phyloP scores from a whole-genome alignment of 53 echinoderm and acorn worm species.

The Paracentrotus lividus region DNA sequence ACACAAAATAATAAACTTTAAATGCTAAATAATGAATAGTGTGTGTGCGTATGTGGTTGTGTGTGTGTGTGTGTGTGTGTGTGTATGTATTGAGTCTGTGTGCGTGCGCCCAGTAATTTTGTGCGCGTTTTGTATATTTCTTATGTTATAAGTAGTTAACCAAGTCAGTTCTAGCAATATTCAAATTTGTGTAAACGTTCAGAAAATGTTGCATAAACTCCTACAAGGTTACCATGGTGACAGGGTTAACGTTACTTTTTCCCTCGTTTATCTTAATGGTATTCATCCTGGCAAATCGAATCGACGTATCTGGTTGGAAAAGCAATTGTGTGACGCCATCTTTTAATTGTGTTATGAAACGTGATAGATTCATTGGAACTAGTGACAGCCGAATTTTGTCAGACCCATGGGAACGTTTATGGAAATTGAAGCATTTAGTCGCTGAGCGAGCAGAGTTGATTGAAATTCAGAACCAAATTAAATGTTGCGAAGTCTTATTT shows the following conservation, averaged over 20 bases:
- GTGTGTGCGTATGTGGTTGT: too few species aligned
- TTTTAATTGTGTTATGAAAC: constrained; percentile 14
- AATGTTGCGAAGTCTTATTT: constrained; percentile 22
- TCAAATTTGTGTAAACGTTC: too few species aligned
- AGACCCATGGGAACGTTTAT: constrained; percentile 23
- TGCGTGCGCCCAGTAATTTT: too few species aligned
- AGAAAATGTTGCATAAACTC: neutral
- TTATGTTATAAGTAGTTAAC: too few species aligned
- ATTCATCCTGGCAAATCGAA: neutral
- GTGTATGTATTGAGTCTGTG: too few species aligned
- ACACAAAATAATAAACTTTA: too few species aligned
- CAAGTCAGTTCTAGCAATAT: too few species aligned
- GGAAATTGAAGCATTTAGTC: constrained; percentile 24
- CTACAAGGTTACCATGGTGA: neutral
- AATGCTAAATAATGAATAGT: too few species aligned
- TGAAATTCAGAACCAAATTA: constrained; percentile 29
- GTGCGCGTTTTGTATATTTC: too few species aligned
- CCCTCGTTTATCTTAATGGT: neutral
- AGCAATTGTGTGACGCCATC: neutral
- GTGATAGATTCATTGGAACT: constrained; percentile 12
- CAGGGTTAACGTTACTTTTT: neutral
- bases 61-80: too few species aligned
- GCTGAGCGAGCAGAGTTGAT: neutral
- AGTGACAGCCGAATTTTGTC: constrained; percentile 1
- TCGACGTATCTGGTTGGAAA: neutral